These are phyloP conservation scores for Chelonus formosanus DNA, from an alignment of 2,888 invertebrate species.

Conservation along the genomic window DNA sequence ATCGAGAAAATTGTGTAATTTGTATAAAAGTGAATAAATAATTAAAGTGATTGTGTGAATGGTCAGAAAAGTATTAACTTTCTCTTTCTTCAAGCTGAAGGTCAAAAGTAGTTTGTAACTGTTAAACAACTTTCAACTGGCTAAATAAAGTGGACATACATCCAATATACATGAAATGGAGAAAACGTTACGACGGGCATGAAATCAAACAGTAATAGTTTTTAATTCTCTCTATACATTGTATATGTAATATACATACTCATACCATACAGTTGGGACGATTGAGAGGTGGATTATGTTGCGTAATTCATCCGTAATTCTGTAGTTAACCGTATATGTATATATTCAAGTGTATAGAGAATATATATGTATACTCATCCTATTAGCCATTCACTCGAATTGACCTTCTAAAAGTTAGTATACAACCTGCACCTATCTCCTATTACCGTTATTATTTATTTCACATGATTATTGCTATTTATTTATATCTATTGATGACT, in stretches of 20 bases:
- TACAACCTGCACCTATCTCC: neutral
- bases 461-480: neutral
- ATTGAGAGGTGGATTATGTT: conserved; percentile 10
- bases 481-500: neutral
- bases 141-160: conserved; percentile 4
- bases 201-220: conserved; percentile 18
- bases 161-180: neutral
- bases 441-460: conserved; percentile 13
- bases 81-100: conserved; percentile 30
- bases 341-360: conserved; percentile 13
- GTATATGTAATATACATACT: too few relatives aligned
- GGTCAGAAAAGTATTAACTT: conserved; percentile 23
- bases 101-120: conserved; percentile 24
- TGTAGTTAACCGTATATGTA: conserved; percentile 14
- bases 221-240: too few relatives aligned
- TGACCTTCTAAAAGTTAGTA: conserved; percentile 18
- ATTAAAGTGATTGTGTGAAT: too few relatives aligned
- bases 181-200: conserved; percentile 1
- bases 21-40: too few relatives aligned
- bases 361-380: conserved; percentile 21
- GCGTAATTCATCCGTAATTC: conserved; percentile 19
- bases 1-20: too few relatives aligned
- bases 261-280: too few relatives aligned
- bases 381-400: conserved; percentile 21
- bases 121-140: conserved; percentile 24